Evolutionary conservation across 2,797 vertebrate species (phyloP).

Genomic region (Iguana delicatissima): DNA sequence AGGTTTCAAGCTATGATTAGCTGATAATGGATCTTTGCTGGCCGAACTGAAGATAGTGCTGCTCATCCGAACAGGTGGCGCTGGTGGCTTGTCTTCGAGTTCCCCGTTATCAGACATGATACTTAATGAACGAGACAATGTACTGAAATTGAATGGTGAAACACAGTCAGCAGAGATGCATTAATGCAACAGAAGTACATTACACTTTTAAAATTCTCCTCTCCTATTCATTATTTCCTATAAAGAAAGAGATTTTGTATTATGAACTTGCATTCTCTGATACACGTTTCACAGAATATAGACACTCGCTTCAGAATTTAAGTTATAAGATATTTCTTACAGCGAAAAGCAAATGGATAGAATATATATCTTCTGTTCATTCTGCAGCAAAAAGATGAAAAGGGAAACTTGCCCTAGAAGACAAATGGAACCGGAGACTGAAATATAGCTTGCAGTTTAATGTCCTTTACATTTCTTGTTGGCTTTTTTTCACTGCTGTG

Average conservation of each 20-base stretch:
- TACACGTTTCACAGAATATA: not conserved
- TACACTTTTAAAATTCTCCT: not conserved
- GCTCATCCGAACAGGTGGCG: conserved; percentile 95
- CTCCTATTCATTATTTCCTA: not conserved
- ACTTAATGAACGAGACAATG: conserved; percentile 71
- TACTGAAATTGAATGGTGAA: conserved; percentile 67
- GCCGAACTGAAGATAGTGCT: conserved; percentile 91
- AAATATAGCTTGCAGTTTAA: not conserved
- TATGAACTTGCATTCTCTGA: not conserved
- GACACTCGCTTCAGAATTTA: too few species aligned
- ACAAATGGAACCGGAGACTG: not conserved
- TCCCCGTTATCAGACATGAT: conserved; percentile 96
- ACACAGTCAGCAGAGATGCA: not conserved
- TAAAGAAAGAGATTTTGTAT: not conserved
- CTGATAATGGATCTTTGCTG: conserved; percentile 87
- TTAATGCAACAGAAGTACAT: not conserved
- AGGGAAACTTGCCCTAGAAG: not conserved
- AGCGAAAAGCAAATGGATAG: not conserved
- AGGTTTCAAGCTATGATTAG: conserved; percentile 95
- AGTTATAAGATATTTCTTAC: not conserved
- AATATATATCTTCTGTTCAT: not conserved
- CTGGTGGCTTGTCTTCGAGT: conserved; percentile 96
- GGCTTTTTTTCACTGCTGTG: not conserved
- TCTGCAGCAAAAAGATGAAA: not conserved
- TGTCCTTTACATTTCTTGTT: not conserved